Conservation (phyloP, 2,113 vertebrate species). For the Isurus oxyrinchus region DNA sequence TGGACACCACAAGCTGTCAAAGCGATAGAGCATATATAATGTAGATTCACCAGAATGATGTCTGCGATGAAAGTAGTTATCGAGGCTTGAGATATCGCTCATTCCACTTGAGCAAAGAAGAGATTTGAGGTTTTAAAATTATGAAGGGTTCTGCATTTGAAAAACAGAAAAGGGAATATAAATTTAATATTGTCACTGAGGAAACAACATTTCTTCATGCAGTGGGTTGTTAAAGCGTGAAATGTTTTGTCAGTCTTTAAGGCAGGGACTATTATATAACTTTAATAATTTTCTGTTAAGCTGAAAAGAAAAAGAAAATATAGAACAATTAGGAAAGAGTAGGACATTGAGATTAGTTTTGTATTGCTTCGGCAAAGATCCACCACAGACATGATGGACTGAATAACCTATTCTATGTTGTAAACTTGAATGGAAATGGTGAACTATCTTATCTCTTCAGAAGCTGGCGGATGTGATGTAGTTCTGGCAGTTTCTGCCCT, state of each 20-base stretch:
- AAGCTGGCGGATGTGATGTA: not conserved
- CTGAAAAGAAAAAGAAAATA: not conserved
- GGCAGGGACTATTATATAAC: not conserved
- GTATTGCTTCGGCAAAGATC: not conserved
- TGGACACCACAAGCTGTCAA: not conserved
- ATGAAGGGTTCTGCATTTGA: not conserved
- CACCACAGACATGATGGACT: not conserved
- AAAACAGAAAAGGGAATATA: not conserved
- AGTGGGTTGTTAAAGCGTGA: not conserved
- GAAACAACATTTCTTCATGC: not conserved
- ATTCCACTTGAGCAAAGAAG: not conserved
- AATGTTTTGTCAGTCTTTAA: not conserved
- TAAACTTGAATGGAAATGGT: not conserved
- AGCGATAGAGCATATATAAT: not conserved
- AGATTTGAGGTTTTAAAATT: no score
- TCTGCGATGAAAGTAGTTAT: not conserved
- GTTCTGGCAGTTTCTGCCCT: not conserved
- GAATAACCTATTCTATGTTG: not conserved
- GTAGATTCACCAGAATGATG: not conserved
- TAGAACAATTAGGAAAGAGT: not conserved
- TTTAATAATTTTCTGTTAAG: not conserved
- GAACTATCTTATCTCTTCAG: not conserved
- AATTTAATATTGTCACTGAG: not conserved
- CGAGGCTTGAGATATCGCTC: not conserved
- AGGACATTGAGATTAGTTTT: not conserved